Evolutionary conservation across 1,140 invertebrate genomes (phyloP).

Genomic region (Calycopis cecrops): DNA sequence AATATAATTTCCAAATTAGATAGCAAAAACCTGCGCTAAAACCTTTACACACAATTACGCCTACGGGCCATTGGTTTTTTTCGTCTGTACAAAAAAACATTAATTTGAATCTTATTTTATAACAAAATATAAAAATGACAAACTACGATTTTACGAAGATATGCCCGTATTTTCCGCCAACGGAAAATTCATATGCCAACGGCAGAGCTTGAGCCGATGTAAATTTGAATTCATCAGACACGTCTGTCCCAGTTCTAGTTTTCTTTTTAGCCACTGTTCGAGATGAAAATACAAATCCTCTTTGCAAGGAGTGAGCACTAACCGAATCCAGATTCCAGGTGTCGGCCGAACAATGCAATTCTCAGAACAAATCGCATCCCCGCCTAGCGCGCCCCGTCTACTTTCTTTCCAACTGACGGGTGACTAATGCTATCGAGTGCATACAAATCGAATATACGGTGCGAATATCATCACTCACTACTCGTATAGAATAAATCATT

Average conservation of each 20-base stretch:
- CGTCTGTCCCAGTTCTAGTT: not conserved
- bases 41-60: too few species aligned
- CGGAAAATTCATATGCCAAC: not conserved
- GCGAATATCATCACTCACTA: constrained; percentile 22
- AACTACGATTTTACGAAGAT: too few species aligned
- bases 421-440: constrained; percentile 31
- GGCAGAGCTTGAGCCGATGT: not conserved
- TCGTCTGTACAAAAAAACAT: too few species aligned
- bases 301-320: constrained; percentile 31
- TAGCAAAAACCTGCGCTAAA: too few species aligned
- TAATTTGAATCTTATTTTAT: too few species aligned
- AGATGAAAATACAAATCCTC: constrained; percentile 19
- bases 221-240: constrained; percentile 9
- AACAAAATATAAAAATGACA: too few species aligned
- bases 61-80: too few species aligned
- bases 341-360: constrained; percentile 52
- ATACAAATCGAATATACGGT: constrained; percentile 28
- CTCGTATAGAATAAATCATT: constrained; percentile 13
- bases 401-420: constrained; percentile 28
- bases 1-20: too few species aligned
- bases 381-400: constrained; percentile 14
- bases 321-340: constrained; percentile 53
- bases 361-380: constrained; percentile 42
- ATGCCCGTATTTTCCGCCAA: too few species aligned
- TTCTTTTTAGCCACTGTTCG: constrained; percentile 9